Evolutionary conservation across 2,888 invertebrate species (phyloP), one percentile per base, ranked within the genome.

Genomic region (Tupiocoris notatus): DNA sequence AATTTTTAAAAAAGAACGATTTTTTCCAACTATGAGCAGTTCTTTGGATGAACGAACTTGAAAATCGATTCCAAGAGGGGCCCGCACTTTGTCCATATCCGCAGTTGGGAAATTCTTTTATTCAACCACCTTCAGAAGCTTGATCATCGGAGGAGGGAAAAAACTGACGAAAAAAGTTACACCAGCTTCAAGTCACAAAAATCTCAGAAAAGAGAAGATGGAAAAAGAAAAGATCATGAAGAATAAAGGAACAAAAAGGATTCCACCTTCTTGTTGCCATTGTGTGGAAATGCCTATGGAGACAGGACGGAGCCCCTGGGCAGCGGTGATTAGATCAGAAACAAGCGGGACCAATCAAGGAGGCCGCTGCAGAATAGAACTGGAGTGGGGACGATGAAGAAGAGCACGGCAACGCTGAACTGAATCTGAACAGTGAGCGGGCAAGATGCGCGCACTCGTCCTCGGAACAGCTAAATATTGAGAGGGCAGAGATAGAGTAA

Each of bases 261-360:
- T 23, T 73, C 73, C 73, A 73, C 73, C 73, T 73, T 73, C 70
- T 59, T 70, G 61, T 73, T 63, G 73, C 73, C 54, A 73, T 73
- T 73, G 73, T 73, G 73, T 73, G 73, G 73, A 73, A 73, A 73
- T 73, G 73, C 73, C 73, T 73, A 73, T 63, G 63, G 73, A 73
- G 73, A 73, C 73, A 63, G 73, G 73, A 24, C 63, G 73, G 73
- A 73, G 73, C 73, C 73, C 73, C 63, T 62, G 63, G 73, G 70
- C 70, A 73, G 73, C 59, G 16, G 59, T 73, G 73, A 73, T 73
- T 73, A 73, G 73, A 73, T 73, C 73, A 73, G 73, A 73, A 73
- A 73, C 73, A 73, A 73, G 73, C 73, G 73, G 73, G 73, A 73
- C 73, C 73, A 73, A 73, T 73, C 73, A 73, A 73, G 73, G 39